Evolutionary conservation across 2,888 invertebrate genomes (phyloP), one percentile per base, ranked within the genome.

Genomic region (Eristalis intricaria): DNA sequence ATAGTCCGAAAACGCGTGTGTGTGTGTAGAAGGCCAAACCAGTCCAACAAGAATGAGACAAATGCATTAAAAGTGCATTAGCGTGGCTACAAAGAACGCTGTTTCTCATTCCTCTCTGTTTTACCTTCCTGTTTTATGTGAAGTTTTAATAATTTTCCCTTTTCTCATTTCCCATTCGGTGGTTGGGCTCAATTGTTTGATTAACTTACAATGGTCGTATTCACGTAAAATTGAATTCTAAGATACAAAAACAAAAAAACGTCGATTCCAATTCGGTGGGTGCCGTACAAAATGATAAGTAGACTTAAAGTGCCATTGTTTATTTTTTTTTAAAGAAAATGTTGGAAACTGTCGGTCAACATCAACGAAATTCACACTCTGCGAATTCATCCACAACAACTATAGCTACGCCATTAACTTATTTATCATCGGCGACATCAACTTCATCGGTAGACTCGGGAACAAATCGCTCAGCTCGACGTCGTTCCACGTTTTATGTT

Each of bases 401-500:
- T 78, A 43, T 85, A 66, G 85, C 79, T 73, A 65, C 77, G n/a
- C 19, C 50, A 50, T 50, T 50, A 50, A 50, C n/a, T 19, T 50
- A 50, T 50, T 19, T 50, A 19, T 50, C 50, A 71, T 77, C 90
- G 29, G 86, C 86, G 61, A 89, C 88, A 29, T 84, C 88, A 23
- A 81, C 89, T 26, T 82, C 79, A 91, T 93, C 91, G 69, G 74
- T 82, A 23, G 81, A 81, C 66, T 71, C 88, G 50, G 64, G 90
- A 19, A 92, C 92, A 78, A 94, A 94, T 90, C 95, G 95, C 74
- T 93, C 94, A 89, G 91, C 94, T 88, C 94, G 95, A 69, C 94
- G 96, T 84, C 94, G 96, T 88, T 96, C 96, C 68, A 96, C 96
- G 89, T 96, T 96, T 93, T 96, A 96, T 93, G 96, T 96, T 89